Base-by-base conservation (phyloP, 2,888 invertebrate genomes). In the Plebejus anna region DNA sequence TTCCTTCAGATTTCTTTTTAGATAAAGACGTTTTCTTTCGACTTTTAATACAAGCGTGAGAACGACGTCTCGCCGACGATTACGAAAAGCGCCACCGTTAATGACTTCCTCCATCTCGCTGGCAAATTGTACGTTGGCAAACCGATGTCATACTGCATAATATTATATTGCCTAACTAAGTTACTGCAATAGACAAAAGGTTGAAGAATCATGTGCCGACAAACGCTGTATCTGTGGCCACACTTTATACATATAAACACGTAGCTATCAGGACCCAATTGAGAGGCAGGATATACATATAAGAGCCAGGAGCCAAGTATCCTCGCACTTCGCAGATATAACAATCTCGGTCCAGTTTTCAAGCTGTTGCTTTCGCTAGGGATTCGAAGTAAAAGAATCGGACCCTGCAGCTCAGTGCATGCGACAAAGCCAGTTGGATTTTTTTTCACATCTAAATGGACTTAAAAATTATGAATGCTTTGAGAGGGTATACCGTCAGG, bases 51-150 rank as follows among this genome's bases (percentile, higher is more conserved):
- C 55, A 55, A 32, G 55, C 55, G 73, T 73, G 73, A 73, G 73
- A 73, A 73, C 32, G 73, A 22, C 72, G 51, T 16, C 32, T 13
- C 51, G 4, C 72, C 13, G 55, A 55, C 73, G 51, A 51, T 51
- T 85, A 83, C 81, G 80, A 80, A 84, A 84, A 78, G 75, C 66
- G 84, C 83, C 83, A 83, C 84, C 81, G 83, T 77, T 85, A 87
- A 86, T 83, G 81, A 83, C 82, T 87, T 86, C 87, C 86, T 86
- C 81, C 82, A 83, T 57, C 75, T 78, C 75, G 32, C 76, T 76
- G 42, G 59, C 59, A 76, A 76, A 71, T 76, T 59, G 71, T 55
- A 36, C 16, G 76, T 76, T 76, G 51, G 76, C 76, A 76, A 76
- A 76, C 71, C 32, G 38, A 28, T 71, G 42, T 57, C 76, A 71